phyloP scores from a whole-genome alignment of 2,797 vertebrate genomes.

The Dicrostonyx torquatus region DNA sequence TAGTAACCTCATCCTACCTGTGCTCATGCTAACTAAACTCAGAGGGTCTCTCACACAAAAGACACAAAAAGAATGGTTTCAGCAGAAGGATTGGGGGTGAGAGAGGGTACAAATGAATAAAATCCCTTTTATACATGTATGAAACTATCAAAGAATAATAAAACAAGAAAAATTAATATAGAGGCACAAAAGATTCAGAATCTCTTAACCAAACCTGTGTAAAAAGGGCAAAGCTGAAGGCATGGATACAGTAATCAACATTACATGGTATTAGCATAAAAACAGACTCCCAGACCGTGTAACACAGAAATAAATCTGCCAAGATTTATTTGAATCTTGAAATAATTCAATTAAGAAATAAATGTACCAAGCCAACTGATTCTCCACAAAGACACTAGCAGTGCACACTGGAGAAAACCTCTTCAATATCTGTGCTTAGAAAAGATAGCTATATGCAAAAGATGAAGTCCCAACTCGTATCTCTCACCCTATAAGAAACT shows the following conservation, averaged over 20 bases:
- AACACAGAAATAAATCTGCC: background rate
- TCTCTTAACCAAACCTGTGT: background rate
- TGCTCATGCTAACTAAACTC: background rate
- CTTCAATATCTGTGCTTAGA: background rate
- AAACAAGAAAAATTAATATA: background rate
- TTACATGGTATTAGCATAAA: background rate
- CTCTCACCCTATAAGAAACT: background rate
- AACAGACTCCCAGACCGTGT: background rate
- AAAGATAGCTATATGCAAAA: background rate
- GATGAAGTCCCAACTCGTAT: background rate
- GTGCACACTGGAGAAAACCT: background rate
- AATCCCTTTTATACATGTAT: background rate
- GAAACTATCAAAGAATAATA: background rate
- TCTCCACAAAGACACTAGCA: background rate
- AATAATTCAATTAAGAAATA: too few relatives aligned
- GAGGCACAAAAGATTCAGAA: background rate
- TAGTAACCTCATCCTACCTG: too few relatives aligned
- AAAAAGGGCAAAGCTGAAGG: background rate
- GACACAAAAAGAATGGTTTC: background rate
- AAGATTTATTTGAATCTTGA: too few relatives aligned
- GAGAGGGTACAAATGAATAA: background rate
- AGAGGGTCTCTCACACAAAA: background rate
- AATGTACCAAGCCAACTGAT: background rate
- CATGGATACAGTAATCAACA: background rate
- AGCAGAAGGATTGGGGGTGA: background rate